Evolutionary conservation across 2,113 vertebrate genomes (phyloP), one percentile per base, ranked within the genome.

Genomic region (Romanogobio albipinnatus): DNA sequence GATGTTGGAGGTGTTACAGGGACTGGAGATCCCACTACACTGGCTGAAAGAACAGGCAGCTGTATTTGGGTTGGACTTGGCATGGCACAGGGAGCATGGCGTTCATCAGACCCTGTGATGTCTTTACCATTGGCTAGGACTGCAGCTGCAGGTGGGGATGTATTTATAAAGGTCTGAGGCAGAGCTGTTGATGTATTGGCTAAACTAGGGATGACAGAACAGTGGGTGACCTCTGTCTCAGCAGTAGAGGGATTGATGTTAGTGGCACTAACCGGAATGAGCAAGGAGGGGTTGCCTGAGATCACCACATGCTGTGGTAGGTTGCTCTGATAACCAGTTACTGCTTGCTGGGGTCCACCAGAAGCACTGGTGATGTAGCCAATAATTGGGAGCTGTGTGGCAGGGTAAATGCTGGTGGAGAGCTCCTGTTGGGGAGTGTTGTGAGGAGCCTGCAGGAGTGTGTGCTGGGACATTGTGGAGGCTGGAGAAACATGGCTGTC

Each of bases 231-330:
- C 75, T 97, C 97, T 0, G 96, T 92, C 3, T 97, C 95, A 59
- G 91, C 82, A 75, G 90, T 39, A 3, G 90, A 91, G 11, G 91
- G 92, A 74, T 88, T 86, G n/a, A 96, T 11, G 93, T 93, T 58
- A 91, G 95, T 0, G 92, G 94, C 1, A 88, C 95, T 93, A 0
- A 99, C 97, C 0, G 98, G 98, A 76, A 99, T 98, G 89, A 99
- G 95, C 84, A 99, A 95, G 81, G 98, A 97, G 91, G 98, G 98
- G 36, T 96, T 95, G 84, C 97, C 97, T 0, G 97, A 97, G 92
- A 99, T 98, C 85, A 99, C 96, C 90, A 99, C 93, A 91, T 99
- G 98, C 91, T 97, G 98, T 0, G 97, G 96, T 87, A 99, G 95
- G 84, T 95, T 93, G 88, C 96, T 87, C 1, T 96, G 96, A 85